These are phyloP conservation scores for Sebastes steindachneri DNA, from an alignment of 2,797 vertebrate genomes.

Conservation along the genomic window DNA sequence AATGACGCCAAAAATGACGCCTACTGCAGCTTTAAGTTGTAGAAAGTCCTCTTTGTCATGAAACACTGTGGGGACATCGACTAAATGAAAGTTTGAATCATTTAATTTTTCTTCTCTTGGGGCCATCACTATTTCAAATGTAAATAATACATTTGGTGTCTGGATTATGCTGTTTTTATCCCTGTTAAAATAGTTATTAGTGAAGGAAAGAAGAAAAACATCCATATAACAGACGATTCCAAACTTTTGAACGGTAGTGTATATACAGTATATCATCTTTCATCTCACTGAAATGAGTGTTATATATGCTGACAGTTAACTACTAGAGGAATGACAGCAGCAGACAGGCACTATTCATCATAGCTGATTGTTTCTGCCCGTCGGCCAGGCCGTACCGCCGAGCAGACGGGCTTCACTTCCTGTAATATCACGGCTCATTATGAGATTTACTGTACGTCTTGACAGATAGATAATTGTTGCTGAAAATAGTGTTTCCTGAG, in stretches of 20 bases:
- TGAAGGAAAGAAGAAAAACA: not conserved
- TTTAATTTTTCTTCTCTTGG: too few relatives aligned
- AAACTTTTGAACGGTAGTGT: not conserved
- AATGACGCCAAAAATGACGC: too few relatives aligned
- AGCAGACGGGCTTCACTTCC: slow-evolving; percentile 44
- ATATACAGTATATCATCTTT: not conserved
- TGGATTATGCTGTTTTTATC: not conserved
- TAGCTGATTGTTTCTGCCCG: slow-evolving; percentile 21
- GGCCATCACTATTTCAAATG: too few relatives aligned
- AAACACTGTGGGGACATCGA: not conserved
- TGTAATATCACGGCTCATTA: slow-evolving; percentile 2
- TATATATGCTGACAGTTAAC: slow-evolving; percentile 24
- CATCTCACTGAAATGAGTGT: slow-evolving; percentile 9
- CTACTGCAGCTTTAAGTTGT: too few relatives aligned
- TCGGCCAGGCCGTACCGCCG: not conserved
- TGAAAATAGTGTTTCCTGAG: slow-evolving; percentile 7
- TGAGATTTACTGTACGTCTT: not conserved
- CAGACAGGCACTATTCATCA: slow-evolving; percentile 24
- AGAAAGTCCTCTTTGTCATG: too few relatives aligned
- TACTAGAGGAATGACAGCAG: slow-evolving; percentile 10
- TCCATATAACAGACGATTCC: not conserved
- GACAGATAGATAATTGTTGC: not conserved
- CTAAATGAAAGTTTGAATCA: not conserved
- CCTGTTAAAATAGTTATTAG: not conserved
- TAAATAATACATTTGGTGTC: too few relatives aligned